Conservation (phyloP, 2,113 vertebrate species). For the Ctenomys sociabilis region DNA sequence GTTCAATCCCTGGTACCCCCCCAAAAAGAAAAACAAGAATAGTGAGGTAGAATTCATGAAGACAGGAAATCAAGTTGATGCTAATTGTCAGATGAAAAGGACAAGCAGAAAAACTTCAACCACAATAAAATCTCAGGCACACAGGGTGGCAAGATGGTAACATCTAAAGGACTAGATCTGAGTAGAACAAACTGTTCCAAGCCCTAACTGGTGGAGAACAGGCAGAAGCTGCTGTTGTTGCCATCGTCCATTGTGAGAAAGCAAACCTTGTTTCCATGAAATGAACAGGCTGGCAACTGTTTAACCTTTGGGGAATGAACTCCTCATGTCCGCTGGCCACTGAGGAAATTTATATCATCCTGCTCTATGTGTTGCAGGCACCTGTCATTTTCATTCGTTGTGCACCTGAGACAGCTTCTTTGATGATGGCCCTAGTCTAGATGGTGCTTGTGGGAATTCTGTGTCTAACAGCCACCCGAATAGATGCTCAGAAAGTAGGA, state of each 20-base stretch:
- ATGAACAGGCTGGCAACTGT: background rate
- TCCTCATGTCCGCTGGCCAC: background rate
- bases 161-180: background rate
- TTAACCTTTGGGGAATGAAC: background rate
- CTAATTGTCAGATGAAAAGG: background rate
- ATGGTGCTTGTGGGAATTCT: background rate
- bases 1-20: too few relatives aligned
- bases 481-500: background rate
- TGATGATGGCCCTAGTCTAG: background rate
- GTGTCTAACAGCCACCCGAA: background rate
- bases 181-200: background rate
- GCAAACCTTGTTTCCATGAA: background rate
- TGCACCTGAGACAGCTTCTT: background rate
- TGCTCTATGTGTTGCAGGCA: too few relatives aligned
- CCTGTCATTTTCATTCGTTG: background rate
- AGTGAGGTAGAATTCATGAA: background rate
- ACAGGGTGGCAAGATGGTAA: accelerated
- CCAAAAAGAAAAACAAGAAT: too few relatives aligned
- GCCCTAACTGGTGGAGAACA: background rate
- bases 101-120: background rate
- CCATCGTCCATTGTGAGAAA: background rate
- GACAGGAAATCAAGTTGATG: background rate
- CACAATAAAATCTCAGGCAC: background rate
- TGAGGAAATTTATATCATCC: background rate
- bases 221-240: background rate